Conservation (phyloP, 1,140 invertebrate genomes). For the Bombus consobrinus region DNA sequence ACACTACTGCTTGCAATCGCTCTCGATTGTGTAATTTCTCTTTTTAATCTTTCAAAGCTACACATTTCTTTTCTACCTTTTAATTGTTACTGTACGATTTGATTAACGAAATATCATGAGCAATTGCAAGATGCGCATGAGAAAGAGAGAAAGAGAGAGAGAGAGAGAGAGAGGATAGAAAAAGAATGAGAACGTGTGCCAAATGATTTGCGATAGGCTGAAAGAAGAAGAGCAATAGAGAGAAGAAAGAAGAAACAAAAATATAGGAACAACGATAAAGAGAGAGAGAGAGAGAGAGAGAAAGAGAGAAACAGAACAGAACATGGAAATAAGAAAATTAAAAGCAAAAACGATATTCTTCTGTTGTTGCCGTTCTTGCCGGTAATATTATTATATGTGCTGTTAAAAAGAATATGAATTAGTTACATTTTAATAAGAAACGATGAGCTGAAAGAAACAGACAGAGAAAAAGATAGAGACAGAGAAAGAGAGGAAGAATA, state of each 20-base stretch:
- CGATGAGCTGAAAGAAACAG: conserved; percentile 61
- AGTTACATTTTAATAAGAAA: conserved; percentile 38
- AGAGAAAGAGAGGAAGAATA: conserved; percentile 68
- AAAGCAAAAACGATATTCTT: conserved; percentile 33
- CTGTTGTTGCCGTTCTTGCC: conserved; percentile 57
- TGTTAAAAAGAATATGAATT: conserved; percentile 66
- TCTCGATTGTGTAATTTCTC: background rate
- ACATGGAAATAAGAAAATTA: conserved; percentile 42
- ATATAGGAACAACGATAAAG: background rate
- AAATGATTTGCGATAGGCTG: conserved; percentile 59
- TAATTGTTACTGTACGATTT: background rate
- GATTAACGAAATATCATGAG: background rate
- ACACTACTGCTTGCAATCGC: conserved; percentile 39
- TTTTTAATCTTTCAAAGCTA: background rate
- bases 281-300: conserved; percentile 39
- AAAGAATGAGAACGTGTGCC: conserved; percentile 24
- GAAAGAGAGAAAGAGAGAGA: background rate
- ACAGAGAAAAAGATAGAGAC: conserved; percentile 59
- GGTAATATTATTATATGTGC: conserved; percentile 59
- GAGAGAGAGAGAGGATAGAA: background rate
- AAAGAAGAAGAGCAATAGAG: conserved; percentile 57
- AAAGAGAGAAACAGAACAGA: conserved; percentile 22
- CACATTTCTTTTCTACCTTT: no score
- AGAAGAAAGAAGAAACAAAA: conserved; percentile 35
- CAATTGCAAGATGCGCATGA: conserved; percentile 19